phyloP scores from a whole-genome alignment of 2,888 invertebrate genomes.

The Eupithecia abbreviata region DNA sequence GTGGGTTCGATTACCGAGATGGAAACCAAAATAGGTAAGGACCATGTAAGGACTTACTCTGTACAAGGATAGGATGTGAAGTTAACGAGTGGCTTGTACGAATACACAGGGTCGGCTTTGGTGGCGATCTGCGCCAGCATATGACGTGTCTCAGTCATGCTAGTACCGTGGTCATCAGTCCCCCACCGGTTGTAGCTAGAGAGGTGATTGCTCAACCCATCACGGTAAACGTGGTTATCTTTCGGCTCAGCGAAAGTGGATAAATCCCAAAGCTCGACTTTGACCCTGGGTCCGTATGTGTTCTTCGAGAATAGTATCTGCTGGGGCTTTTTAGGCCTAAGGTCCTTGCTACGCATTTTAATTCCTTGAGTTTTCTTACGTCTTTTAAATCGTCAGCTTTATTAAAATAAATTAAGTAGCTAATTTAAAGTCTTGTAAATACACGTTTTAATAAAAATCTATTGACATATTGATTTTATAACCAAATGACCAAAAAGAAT shows the following conservation, averaged over 20 bases:
- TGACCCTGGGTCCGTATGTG: conserved; percentile 66
- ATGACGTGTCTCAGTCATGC: conserved; percentile 73
- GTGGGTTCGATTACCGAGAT: not conserved
- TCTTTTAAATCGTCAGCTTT: not conserved
- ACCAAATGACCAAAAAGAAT: not conserved
- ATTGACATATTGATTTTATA: not conserved
- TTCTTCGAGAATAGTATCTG: conserved; percentile 79
- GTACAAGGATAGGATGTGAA: conserved; percentile 79
- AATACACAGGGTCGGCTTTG: conserved; percentile 72
- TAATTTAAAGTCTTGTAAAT: not conserved
- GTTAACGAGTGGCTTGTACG: conserved; percentile 75
- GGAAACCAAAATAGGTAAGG: not conserved
- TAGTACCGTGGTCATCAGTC: conserved; percentile 64
- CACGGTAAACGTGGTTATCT: conserved; percentile 79
- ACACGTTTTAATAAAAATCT: not conserved
- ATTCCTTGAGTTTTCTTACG: not conserved
- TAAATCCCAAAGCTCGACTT: conserved; percentile 78
- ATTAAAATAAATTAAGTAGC: not conserved
- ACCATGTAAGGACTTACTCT: conserved; percentile 62
- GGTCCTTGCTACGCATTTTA: conserved; percentile 60
- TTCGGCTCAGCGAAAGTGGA: conserved; percentile 70
- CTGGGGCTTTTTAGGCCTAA: conserved; percentile 72
- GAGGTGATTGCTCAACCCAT: conserved; percentile 71
- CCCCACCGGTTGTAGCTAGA: conserved; percentile 80
- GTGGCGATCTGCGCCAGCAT: conserved; percentile 76